A percentile compares a stretch with the other conserved stretches of the same genome.
Conservation (phyloP, 1,140 invertebrate genomes). For the Zaprionus nigranus region DNA sequence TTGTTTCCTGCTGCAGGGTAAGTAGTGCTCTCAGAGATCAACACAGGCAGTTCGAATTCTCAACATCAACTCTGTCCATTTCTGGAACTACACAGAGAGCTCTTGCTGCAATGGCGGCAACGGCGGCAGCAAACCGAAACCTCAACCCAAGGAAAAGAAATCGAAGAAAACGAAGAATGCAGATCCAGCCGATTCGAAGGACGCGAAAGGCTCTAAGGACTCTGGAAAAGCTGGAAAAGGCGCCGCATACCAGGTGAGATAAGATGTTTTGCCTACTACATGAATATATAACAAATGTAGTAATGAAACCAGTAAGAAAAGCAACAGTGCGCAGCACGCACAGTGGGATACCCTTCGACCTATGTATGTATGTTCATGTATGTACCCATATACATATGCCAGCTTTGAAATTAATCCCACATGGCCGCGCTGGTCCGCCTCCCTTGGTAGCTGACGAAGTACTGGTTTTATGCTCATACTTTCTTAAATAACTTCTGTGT, state of each 20-base stretch:
- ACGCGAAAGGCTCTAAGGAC: conserved; percentile 86
- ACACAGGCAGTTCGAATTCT: no score
- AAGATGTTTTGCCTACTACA: not conserved
- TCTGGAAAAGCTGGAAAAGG: conserved; percentile 86
- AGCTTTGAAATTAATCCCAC: no score
- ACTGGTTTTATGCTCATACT: no score
- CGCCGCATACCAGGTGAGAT: conserved; percentile 87
- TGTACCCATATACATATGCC: no score
- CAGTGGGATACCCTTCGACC: no score
- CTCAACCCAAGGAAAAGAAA: conserved; percentile 90
- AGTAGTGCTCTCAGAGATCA: conserved; percentile 27
- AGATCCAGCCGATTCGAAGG: conserved; percentile 85
- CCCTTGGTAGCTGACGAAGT: no score
- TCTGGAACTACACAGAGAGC: conserved; percentile 87
- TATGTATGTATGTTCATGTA: no score
- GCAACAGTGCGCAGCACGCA: no score
- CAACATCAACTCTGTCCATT: not conserved
- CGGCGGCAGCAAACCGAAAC: conserved; percentile 87
- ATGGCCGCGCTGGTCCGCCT: no score
- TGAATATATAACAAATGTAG: no score
- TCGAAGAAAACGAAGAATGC: conserved; percentile 89
- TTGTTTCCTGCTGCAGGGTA: conserved; percentile 95
- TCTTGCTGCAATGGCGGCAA: conserved; percentile 88
- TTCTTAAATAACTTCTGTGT: no score
- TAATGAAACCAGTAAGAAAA: no score